A percentile compares a stretch with the other conserved stretches of the same genome.
Evolutionary conservation across 2,797 vertebrate genomes (phyloP).

Genomic region (Pseudochaenichthys georgianus): DNA sequence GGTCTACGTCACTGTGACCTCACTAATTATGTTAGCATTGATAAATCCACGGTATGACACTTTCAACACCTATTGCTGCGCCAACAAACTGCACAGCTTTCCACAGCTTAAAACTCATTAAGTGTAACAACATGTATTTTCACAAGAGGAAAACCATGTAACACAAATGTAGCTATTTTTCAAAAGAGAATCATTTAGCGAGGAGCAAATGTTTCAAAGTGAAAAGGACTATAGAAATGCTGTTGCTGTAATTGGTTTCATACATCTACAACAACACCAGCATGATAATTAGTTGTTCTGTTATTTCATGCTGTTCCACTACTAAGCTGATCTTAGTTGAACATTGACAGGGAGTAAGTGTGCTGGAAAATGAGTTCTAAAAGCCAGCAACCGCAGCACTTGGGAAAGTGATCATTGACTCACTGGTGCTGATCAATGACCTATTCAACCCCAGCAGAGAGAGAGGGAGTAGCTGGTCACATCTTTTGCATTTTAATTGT

Average conservation of each 20-base stretch:
- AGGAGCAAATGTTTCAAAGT: background rate
- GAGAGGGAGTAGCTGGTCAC: slow-evolving; percentile 10
- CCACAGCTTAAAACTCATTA: background rate
- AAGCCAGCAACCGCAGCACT: slow-evolving; percentile 43
- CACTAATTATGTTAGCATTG: no score
- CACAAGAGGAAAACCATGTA: background rate
- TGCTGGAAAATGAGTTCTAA: slow-evolving; percentile 41
- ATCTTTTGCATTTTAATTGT: slow-evolving; percentile 28
- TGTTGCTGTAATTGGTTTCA: slow-evolving; percentile 16
- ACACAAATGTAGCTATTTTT: background rate
- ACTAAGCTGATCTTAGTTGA: slow-evolving; percentile 9
- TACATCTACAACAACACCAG: slow-evolving; percentile 18
- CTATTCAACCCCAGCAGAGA: slow-evolving; percentile 35
- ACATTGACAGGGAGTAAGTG: slow-evolving; percentile 31
- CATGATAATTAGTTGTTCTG: slow-evolving; percentile 5
- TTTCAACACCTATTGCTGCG: slow-evolving; percentile 2
- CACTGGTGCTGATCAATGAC: slow-evolving; percentile 55
- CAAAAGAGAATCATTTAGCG: background rate
- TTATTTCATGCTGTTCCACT: slow-evolving; percentile 25
- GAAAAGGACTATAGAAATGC: background rate
- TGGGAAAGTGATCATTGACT: slow-evolving; percentile 56
- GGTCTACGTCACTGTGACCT: no score
- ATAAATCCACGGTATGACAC: background rate
- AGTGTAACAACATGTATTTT: background rate
- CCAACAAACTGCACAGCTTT: background rate